phyloP scores from a whole-genome alignment of 2,113 vertebrate species.

The Porphyrio hochstetteri region DNA sequence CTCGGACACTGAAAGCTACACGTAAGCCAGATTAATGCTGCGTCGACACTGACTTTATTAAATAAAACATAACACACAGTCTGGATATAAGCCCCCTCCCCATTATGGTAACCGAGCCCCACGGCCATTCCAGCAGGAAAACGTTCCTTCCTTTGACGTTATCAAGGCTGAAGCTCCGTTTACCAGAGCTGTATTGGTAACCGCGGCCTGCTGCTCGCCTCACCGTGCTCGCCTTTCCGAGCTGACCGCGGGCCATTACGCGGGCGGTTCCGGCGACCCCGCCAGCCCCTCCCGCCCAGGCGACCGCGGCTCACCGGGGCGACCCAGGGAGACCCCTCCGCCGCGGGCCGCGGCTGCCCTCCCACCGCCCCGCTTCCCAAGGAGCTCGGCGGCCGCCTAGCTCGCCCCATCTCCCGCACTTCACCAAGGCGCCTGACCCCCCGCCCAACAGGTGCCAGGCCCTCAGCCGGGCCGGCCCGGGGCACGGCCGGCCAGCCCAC shows the following conservation, averaged over 20 bases:
- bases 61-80: fast-evolving
- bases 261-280: fast-evolving
- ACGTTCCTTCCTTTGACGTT: fast-evolving
- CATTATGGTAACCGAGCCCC: fast-evolving
- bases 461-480: not conserved
- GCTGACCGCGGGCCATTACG: fast-evolving
- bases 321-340: too few species aligned
- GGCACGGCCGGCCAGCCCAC: not conserved
- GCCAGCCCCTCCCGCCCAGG: not conserved
- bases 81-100: not conserved
- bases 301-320: not conserved
- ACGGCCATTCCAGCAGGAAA: too few species aligned
- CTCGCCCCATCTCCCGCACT: not conserved
- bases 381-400: not conserved
- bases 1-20: not conserved
- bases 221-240: fast-evolving
- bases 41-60: not conserved
- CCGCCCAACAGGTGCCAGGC: not conserved
- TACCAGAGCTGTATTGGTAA: fast-evolving
- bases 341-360: not conserved
- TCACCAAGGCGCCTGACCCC: not conserved
- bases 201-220: not conserved
- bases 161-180: not conserved
- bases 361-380: not conserved
- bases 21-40: not conserved